Evolutionary conservation across 2,888 invertebrate species (phyloP), one percentile per base, ranked within the genome.

Genomic region (Lathronympha strigana): DNA sequence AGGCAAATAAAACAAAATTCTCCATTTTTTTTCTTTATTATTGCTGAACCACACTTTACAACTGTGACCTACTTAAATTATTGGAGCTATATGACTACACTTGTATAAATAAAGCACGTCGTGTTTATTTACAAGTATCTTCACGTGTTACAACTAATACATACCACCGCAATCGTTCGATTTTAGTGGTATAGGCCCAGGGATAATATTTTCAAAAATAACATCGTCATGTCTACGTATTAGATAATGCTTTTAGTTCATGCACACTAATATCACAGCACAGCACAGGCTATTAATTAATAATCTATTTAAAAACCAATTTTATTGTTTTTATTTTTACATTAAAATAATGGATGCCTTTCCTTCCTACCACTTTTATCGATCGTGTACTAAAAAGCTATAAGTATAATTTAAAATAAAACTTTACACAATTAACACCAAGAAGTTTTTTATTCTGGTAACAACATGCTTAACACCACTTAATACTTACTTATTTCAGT

Each of bases 21-120:
- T 40, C 9, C 23, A 54, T 6, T 25, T 15, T 25, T 15, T 2
- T 54, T 5, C 25, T 15, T 40, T 40, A 25, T 53, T 38, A 21
- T 38, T 54, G 31, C 31, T 19, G 9, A 25, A 5, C 23, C 40
- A 25, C 25, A 38, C 23, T 19, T 33, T 4, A 15, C 6, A 15
- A 4, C 13, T 25, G 23, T 17, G 8, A 25, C 13, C 15, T 50
- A 50, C 17, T 28, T 28, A 17, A n/a, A 6, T n/a, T 50, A 25
- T 33, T 1, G 8, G 4, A 15, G 31, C 6, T 6, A 36, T 9
- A n/a, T 15, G 17, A 45, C 19, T 23, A 63, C 63, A 63, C 50
- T 33, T 63, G 50, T 51, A 17, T 43, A 33, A 63, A 63, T 40
- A 63, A 40, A 57, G 63, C 63, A 58, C 63, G 50, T 15, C 15